Conservation (phyloP, 2,888 invertebrate species). For the Lumbricus terrestris region DNA sequence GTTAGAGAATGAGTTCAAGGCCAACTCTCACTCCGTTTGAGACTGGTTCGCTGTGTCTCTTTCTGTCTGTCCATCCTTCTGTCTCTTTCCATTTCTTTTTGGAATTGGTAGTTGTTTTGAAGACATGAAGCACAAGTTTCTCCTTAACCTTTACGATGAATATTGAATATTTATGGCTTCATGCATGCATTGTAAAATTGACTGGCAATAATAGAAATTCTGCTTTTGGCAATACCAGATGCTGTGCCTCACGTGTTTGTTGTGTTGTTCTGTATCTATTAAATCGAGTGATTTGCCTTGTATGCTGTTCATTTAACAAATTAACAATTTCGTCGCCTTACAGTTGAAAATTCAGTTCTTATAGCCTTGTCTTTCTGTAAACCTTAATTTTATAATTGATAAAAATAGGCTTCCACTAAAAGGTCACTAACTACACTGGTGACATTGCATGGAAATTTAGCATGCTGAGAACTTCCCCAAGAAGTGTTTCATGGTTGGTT, state of each 20-base stretch:
- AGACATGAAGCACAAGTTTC: background rate
- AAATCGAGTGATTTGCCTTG: background rate
- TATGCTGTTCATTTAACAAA: background rate
- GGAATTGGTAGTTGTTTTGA: background rate
- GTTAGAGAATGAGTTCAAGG: background rate
- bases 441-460: background rate
- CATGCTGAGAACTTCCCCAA: background rate
- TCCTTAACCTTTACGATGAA: background rate
- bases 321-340: background rate
- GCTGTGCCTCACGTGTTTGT: background rate
- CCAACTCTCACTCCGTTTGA: background rate
- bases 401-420: no score
- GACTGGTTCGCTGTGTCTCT: background rate
- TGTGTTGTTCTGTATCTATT: background rate
- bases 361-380: no score
- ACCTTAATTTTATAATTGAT: no score
- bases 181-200: background rate
- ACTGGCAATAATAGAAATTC: background rate
- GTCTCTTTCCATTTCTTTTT: background rate
- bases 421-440: background rate
- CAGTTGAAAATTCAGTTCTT: no score
- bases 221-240: conserved; percentile 6
- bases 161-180: background rate
- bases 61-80: background rate
- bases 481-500: background rate